Evolutionary conservation across 2,113 vertebrate species (phyloP).

Genomic region (Pelobates fuscus): DNA sequence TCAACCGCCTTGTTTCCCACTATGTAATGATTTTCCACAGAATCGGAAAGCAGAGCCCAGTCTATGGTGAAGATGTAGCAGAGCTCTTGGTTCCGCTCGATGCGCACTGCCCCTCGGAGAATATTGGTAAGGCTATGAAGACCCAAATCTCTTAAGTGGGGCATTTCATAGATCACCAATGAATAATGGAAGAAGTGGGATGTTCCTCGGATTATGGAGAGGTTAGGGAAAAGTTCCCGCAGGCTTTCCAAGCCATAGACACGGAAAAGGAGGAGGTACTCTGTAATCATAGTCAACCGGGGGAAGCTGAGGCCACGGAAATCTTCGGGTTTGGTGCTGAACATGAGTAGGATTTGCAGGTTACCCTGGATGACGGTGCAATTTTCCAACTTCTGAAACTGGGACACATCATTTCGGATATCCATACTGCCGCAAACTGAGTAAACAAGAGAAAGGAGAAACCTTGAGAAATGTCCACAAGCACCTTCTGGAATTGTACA

Average conservation of each 20-base stretch:
- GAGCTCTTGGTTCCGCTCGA: constrained; percentile 79
- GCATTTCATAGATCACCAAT: constrained; percentile 79
- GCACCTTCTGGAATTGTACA: too few species aligned
- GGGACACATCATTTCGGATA: constrained; percentile 71
- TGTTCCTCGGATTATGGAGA: constrained; percentile 70
- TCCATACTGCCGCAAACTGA: constrained; percentile 78
- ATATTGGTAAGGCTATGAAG: constrained; percentile 67
- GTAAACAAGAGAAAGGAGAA: not conserved
- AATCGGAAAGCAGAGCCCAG: constrained; percentile 69
- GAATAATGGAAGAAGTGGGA: constrained; percentile 76
- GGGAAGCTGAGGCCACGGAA: constrained; percentile 74
- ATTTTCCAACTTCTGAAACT: constrained; percentile 74
- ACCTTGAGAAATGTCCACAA: not conserved
- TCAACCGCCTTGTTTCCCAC: constrained; percentile 69
- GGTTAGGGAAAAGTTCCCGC: constrained; percentile 76
- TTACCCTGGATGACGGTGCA: constrained; percentile 76
- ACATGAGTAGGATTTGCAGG: constrained; percentile 79
- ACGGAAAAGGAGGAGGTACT: constrained; percentile 76
- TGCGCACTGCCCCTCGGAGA: constrained; percentile 66
- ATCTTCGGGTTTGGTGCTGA: constrained; percentile 69
- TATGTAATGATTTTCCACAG: constrained; percentile 64
- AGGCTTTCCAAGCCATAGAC: constrained; percentile 78
- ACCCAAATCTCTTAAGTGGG: constrained; percentile 71
- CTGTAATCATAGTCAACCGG: constrained; percentile 73
- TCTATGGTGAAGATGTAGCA: constrained; percentile 79